Evolutionary conservation across 2,888 invertebrate species (phyloP).

Genomic region (Mongoloraphidia duomilia): DNA sequence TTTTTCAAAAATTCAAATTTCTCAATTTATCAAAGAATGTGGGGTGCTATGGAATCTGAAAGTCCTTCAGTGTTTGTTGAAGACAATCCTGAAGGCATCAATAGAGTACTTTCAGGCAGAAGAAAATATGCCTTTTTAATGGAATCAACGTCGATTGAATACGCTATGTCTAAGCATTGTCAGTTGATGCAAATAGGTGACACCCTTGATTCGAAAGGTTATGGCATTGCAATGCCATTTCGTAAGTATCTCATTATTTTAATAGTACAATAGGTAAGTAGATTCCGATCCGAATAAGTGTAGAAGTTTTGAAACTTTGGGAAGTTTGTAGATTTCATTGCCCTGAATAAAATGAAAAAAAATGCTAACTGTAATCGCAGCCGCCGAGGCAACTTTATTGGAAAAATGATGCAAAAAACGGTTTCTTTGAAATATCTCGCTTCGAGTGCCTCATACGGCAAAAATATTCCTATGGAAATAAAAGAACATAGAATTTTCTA

Average conservation of each 20-base stretch:
- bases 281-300: too few relatives aligned
- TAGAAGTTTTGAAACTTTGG: too few relatives aligned
- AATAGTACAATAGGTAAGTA: too few relatives aligned
- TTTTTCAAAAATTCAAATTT: slow-evolving; percentile 89
- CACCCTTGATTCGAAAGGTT: slow-evolving; percentile 79
- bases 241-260: slow-evolving; percentile 41
- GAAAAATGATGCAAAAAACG: too few relatives aligned
- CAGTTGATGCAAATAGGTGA: slow-evolving; percentile 70
- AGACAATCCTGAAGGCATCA: slow-evolving; percentile 75
- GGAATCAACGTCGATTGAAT: slow-evolving; percentile 93
- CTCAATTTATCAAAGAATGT: slow-evolving; percentile 82
- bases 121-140: slow-evolving; percentile 85
- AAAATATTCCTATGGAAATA: too few relatives aligned
- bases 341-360: too few relatives aligned
- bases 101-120: slow-evolving; percentile 64
- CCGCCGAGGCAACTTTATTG: too few relatives aligned
- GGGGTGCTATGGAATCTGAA: slow-evolving; percentile 77
- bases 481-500: too few relatives aligned
- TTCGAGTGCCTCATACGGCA: too few relatives aligned
- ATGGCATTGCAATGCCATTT: slow-evolving; percentile 82
- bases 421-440: too few relatives aligned
- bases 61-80: slow-evolving; percentile 70
- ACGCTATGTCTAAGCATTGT: slow-evolving; percentile 73
- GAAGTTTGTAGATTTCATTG: too few relatives aligned
- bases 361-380: too few relatives aligned